phyloP scores from a whole-genome alignment of 2,113 vertebrate species.

The Gobius niger region DNA sequence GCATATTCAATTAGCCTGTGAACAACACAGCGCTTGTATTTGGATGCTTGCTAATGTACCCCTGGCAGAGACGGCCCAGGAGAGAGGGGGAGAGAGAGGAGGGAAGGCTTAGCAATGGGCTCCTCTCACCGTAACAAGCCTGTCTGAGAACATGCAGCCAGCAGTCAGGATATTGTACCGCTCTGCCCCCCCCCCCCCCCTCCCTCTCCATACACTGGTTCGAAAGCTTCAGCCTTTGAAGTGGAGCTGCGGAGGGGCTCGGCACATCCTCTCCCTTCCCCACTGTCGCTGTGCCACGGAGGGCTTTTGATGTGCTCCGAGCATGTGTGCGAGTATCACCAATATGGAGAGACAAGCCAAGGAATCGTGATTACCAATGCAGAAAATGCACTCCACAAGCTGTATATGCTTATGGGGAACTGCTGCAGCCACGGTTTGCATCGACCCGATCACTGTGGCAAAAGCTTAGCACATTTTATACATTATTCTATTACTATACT shows the following conservation, averaged over 20 bases:
- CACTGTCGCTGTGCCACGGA: background rate
- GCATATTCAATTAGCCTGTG: too few species aligned
- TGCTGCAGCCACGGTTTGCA: too few species aligned
- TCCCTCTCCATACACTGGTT: constrained; percentile 21
- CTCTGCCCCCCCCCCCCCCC: background rate
- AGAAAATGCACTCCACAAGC: background rate
- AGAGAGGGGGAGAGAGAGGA: background rate
- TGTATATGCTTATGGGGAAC: background rate
- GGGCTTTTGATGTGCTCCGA: constrained; percentile 20
- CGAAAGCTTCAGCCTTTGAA: constrained; percentile 43
- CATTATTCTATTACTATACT: too few species aligned
- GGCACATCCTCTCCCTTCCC: constrained; percentile 11
- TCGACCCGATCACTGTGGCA: too few species aligned
- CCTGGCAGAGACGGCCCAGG: background rate
- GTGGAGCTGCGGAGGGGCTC: constrained; percentile 26
- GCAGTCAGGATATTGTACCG: constrained; percentile 19
- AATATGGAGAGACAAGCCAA: background rate
- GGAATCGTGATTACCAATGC: background rate
- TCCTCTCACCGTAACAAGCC: constrained; percentile 7
- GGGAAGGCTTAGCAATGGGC: background rate
- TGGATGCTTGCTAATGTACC: too few species aligned
- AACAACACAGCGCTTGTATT: too few species aligned
- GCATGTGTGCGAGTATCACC: background rate
- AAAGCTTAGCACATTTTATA: too few species aligned
- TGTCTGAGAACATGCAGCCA: background rate